Evolutionary conservation across 92 coral and sea anemone species (phyloP).

Genomic region (Virgularia gustaviana): DNA sequence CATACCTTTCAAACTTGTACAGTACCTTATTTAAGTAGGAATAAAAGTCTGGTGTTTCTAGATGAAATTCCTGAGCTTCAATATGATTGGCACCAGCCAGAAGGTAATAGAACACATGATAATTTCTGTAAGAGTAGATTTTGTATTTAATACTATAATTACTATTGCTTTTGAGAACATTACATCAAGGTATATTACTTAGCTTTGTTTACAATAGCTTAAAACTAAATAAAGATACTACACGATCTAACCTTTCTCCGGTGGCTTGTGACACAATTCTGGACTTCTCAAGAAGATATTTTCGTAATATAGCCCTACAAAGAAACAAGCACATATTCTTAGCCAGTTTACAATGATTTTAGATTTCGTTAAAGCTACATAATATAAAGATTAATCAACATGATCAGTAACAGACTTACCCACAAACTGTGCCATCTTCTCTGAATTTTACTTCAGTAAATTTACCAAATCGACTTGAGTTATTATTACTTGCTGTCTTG

Average conservation of each 20-base stretch:
- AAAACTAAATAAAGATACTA: neutral
- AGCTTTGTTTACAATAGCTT: neutral
- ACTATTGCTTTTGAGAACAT: no score
- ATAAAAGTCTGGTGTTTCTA: slow-evolving; percentile 71
- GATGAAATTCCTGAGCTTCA: slow-evolving; percentile 71
- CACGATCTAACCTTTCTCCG: slow-evolving; percentile 87
- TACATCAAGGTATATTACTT: no score
- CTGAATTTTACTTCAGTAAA: slow-evolving; percentile 95
- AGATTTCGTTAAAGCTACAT: no score
- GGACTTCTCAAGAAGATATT: slow-evolving; percentile 92
- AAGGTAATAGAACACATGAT: slow-evolving; percentile 92
- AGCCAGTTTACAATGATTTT: neutral
- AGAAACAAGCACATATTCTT: neutral
- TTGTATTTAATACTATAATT: neutral
- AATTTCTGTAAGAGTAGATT: slow-evolving; percentile 55
- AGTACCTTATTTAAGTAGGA: slow-evolving; percentile 90
- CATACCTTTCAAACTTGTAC: no score
- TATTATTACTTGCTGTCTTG: slow-evolving; percentile 90
- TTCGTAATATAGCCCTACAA: slow-evolving; percentile 81
- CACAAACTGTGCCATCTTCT: slow-evolving; percentile 92
- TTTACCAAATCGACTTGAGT: slow-evolving; percentile 96
- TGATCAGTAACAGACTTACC: slow-evolving; percentile 55
- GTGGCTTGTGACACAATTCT: slow-evolving; percentile 97
- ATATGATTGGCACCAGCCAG: slow-evolving; percentile 87
- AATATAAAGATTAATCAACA: neutral